Conservation (phyloP, 2,113 vertebrate genomes). For the Oreochromis spilurus region DNA sequence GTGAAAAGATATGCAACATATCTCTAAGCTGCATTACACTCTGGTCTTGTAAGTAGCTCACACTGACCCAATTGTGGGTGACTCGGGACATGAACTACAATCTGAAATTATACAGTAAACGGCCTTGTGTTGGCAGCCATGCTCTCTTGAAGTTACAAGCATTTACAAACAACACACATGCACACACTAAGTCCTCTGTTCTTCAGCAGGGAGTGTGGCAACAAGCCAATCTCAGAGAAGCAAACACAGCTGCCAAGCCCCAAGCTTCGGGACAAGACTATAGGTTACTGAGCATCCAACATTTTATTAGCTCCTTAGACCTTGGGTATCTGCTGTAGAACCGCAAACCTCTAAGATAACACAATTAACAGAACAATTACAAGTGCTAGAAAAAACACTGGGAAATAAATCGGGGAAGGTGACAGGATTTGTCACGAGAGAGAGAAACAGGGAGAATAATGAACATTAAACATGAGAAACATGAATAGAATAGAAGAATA, state of each 20-base stretch:
- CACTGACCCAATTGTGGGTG: neutral
- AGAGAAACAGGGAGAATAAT: neutral
- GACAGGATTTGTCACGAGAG: neutral
- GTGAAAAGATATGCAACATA: neutral
- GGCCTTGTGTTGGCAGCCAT: slow-evolving; percentile 26
- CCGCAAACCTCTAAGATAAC: neutral
- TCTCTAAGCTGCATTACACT: neutral
- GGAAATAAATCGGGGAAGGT: neutral
- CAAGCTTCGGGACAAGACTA: neutral
- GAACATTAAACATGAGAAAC: neutral
- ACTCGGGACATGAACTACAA: slow-evolving; percentile 13
- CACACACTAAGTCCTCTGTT: slow-evolving; percentile 22
- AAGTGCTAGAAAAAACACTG: neutral
- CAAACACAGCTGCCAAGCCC: slow-evolving; percentile 1
- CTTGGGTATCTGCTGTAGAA: neutral
- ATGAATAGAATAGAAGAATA: neutral
- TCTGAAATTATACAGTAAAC: slow-evolving; percentile 14
- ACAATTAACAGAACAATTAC: neutral
- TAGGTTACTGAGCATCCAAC: neutral
- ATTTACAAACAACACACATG: neutral
- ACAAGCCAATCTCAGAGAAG: neutral
- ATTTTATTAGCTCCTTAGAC: neutral
- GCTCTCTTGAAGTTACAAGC: slow-evolving; percentile 2
- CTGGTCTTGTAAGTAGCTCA: neutral
- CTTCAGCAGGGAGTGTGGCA: neutral